A percentile compares a stretch with the other conserved stretches of the same genome.
Conservation (phyloP, 2,888 invertebrate species). For the Pandemis cinnamomeana region DNA sequence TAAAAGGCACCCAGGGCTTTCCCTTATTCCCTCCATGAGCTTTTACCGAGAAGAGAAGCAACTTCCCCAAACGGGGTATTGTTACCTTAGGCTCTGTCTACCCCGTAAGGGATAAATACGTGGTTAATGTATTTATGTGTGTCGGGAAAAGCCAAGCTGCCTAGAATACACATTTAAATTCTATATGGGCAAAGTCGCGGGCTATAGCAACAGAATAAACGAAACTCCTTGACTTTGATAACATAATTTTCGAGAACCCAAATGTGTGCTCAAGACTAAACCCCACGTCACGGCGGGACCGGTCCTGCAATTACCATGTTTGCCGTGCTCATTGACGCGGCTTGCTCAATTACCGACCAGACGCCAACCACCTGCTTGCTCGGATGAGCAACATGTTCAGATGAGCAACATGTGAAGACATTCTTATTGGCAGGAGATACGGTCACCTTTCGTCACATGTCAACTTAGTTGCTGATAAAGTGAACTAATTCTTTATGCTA, state of each 20-base stretch:
- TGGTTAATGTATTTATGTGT: too few species aligned
- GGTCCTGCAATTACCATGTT: background rate
- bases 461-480: background rate
- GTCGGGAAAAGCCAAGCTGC: too few species aligned
- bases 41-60: too few species aligned
- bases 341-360: slow-evolving; percentile 31
- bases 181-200: too few species aligned
- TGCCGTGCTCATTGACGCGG: slow-evolving; percentile 13
- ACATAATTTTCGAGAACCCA: background rate
- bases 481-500: slow-evolving; percentile 22
- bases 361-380: slow-evolving; percentile 13
- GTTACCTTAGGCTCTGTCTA: too few species aligned
- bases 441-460: background rate
- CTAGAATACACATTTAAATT: too few species aligned
- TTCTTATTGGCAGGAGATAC: background rate
- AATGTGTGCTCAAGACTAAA: background rate
- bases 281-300: background rate
- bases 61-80: too few species aligned
- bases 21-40: too few species aligned
- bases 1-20: too few species aligned
- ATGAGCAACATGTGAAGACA: background rate
- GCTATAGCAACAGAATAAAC: too few species aligned
- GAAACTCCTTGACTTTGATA: background rate
- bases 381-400: background rate
- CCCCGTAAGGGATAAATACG: too few species aligned